phyloP scores from a whole-genome alignment of 1,140 invertebrate genomes.

The Ptiloglossa arizonensis region DNA sequence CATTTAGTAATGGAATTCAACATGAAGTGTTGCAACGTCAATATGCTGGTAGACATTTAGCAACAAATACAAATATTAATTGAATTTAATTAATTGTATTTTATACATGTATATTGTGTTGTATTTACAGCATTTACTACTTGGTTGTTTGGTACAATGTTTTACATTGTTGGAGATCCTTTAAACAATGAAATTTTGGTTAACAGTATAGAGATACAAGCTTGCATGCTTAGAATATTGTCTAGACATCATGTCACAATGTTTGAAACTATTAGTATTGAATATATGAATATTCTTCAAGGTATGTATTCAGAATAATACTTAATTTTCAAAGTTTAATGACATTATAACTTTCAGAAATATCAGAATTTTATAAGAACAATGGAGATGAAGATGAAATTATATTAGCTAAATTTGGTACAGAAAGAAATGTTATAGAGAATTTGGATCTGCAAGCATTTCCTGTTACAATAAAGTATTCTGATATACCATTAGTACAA shows the following conservation, averaged over 20 bases:
- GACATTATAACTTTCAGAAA: slow-evolving; percentile 46
- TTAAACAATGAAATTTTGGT: slow-evolving; percentile 61
- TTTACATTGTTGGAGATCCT: slow-evolving; percentile 69
- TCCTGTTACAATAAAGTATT: slow-evolving; percentile 63
- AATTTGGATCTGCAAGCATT: slow-evolving; percentile 70
- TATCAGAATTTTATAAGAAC: slow-evolving; percentile 57
- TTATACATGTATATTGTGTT: not conserved
- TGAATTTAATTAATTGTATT: not conserved
- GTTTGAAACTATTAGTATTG: slow-evolving; percentile 67
- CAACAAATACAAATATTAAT: not conserved
- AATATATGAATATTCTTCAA: slow-evolving; percentile 72
- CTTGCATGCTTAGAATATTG: slow-evolving; percentile 74
- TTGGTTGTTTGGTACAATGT: slow-evolving; percentile 77
- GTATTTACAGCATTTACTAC: slow-evolving; percentile 70
- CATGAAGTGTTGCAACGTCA: slow-evolving; percentile 59
- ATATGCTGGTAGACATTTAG: slow-evolving; percentile 65
- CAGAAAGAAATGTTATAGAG: slow-evolving; percentile 64
- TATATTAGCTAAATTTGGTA: slow-evolving; percentile 65
- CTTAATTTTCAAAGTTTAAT: slow-evolving; percentile 9
- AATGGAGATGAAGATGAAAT: slow-evolving; percentile 46
- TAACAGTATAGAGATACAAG: slow-evolving; percentile 73
- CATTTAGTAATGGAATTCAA: slow-evolving; percentile 46
- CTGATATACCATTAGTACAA: slow-evolving; percentile 61
- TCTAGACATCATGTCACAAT: slow-evolving; percentile 66
- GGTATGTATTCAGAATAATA: slow-evolving; percentile 56